Percentiles rank a stretch among this genome's conserved stretches.
These are phyloP conservation scores for Solea senegalensis DNA, from an alignment of 2,113 vertebrate species.

Conservation along the genomic window DNA sequence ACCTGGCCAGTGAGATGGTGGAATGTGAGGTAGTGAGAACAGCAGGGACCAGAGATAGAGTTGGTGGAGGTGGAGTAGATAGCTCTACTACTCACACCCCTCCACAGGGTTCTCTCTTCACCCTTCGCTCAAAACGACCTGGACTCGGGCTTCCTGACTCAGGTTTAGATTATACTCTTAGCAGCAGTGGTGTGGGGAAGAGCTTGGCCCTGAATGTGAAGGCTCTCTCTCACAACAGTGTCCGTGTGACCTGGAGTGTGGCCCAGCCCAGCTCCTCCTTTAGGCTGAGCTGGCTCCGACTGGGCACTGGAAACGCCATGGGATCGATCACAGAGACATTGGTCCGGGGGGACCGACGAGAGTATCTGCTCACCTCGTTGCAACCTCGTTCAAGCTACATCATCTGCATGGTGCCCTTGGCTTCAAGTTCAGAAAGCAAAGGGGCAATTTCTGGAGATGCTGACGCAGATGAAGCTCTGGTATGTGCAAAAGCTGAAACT, in stretches of 20 bases:
- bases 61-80: slow-evolving; percentile 61
- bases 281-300: slow-evolving; percentile 90
- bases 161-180: slow-evolving; percentile 87
- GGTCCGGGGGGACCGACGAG: slow-evolving; percentile 89
- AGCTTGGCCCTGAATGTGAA: slow-evolving; percentile 89
- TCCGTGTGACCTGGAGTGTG: slow-evolving; percentile 91
- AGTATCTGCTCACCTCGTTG: slow-evolving; percentile 89
- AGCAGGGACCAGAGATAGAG: slow-evolving; percentile 61
- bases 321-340: slow-evolving; percentile 93
- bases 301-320: slow-evolving; percentile 85
- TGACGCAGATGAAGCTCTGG: slow-evolving; percentile 85
- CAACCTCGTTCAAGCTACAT: slow-evolving; percentile 91
- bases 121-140: slow-evolving; percentile 87
- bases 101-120: slow-evolving; percentile 90
- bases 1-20: slow-evolving; percentile 89
- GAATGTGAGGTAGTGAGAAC: slow-evolving; percentile 86
- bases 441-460: slow-evolving; percentile 78
- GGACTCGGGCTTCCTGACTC: slow-evolving; percentile 87
- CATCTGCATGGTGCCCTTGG: slow-evolving; percentile 91
- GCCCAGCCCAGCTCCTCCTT: slow-evolving; percentile 86
- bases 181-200: slow-evolving; percentile 85
- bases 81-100: slow-evolving; percentile 87
- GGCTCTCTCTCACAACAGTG: slow-evolving; percentile 87
- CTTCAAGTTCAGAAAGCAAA: slow-evolving; percentile 80
- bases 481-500: slow-evolving; percentile 91